Conservation (phyloP, 2,888 invertebrate species). For the Drosophila eohydei region DNA sequence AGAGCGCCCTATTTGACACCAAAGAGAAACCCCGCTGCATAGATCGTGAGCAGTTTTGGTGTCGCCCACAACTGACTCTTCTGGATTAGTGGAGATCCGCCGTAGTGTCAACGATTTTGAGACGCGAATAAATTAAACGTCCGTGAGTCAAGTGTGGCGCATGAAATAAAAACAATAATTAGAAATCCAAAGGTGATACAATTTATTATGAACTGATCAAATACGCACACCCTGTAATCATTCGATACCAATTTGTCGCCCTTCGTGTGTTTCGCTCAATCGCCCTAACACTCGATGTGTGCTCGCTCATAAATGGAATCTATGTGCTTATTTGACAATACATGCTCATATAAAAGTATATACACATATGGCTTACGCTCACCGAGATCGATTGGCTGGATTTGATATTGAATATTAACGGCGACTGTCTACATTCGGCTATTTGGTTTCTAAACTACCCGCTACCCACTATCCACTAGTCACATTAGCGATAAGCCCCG, state of each 20-base stretch:
- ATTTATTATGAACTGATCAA: background rate
- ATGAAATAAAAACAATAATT: background rate
- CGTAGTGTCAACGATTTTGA: background rate
- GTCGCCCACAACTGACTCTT: constrained; percentile 6
- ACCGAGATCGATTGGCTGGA: constrained; percentile 39
- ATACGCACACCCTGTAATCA: background rate
- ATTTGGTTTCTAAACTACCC: constrained; percentile 42
- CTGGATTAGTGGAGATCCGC: constrained; percentile 11
- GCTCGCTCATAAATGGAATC: constrained; percentile 15
- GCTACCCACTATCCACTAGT: background rate
- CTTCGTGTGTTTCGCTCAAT: constrained; percentile 15
- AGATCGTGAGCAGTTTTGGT: constrained; percentile 11
- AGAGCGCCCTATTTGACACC: constrained; percentile 16
- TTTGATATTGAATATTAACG: constrained; percentile 30
- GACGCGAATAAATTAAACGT: background rate
- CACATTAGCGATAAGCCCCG: constrained; percentile 57
- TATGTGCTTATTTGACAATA: constrained; percentile 6
- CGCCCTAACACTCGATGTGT: background rate
- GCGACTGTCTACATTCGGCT: constrained; percentile 24
- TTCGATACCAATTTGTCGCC: constrained; percentile 5
- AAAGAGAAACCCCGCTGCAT: constrained; percentile 19
- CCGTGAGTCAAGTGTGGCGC: too few species aligned
- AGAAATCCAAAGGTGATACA: too few species aligned
- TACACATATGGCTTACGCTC: background rate
- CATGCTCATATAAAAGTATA: background rate